Percentiles rank a stretch among this genome's conserved stretches.
phyloP scores from a whole-genome alignment of 2,888 invertebrate species.

The Drosophila lacicola region DNA sequence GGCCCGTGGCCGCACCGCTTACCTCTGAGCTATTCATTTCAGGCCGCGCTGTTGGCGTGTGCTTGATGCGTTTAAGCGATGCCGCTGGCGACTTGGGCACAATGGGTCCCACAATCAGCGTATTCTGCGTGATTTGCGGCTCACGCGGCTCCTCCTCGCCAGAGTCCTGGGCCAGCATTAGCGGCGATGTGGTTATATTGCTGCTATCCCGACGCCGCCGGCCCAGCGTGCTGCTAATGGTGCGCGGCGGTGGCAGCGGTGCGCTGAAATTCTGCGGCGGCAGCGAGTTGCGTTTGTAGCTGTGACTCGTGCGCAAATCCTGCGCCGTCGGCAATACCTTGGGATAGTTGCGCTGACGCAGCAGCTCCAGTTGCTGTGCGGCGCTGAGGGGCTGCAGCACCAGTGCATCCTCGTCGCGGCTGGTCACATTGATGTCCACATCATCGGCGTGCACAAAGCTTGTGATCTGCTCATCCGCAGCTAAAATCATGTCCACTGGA shows the following conservation, averaged over 20 bases:
- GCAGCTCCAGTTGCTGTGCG: slow-evolving; percentile 90
- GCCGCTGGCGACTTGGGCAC: slow-evolving; percentile 84
- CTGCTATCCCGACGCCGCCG: slow-evolving; percentile 85
- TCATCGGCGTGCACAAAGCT: slow-evolving; percentile 85
- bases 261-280: slow-evolving; percentile 87
- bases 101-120: slow-evolving; percentile 87
- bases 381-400: slow-evolving; percentile 85
- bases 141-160: slow-evolving; percentile 84
- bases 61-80: slow-evolving; percentile 56
- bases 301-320: slow-evolving; percentile 43
- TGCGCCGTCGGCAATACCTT: slow-evolving; percentile 91
- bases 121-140: slow-evolving; percentile 86
- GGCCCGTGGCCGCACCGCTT: neutral
- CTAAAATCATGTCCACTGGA: slow-evolving; percentile 87
- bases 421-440: slow-evolving; percentile 90
- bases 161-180: slow-evolving; percentile 86
- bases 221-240: slow-evolving; percentile 89
- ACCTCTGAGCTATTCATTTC: neutral
- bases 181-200: slow-evolving; percentile 85
- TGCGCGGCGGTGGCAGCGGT: slow-evolving; percentile 91
- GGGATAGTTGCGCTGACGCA: slow-evolving; percentile 92
- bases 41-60: neutral
- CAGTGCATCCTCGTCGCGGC: slow-evolving; percentile 86
- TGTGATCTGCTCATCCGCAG: slow-evolving; percentile 85
- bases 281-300: slow-evolving; percentile 81